Base-by-base conservation (phyloP, 2,888 invertebrate genomes). In the Luperina testacea region DNA sequence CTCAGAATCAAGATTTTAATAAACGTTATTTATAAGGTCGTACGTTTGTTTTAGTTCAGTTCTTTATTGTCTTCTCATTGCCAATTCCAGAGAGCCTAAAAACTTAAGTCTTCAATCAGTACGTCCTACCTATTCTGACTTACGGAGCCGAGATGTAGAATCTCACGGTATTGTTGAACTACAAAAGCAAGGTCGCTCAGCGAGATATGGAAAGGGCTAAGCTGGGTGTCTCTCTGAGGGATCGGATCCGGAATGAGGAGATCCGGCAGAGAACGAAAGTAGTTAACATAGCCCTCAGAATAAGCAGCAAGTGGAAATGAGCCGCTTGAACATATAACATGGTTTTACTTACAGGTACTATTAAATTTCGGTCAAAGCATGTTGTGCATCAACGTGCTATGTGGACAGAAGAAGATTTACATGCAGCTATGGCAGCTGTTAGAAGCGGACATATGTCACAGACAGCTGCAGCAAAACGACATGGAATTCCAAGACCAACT, bases 401-500 rank as follows among this genome's bases (percentile, higher is more conserved):
- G 69, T 78, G 80, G 80, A 59, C 70, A 4, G 17, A 68, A 68
- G n/a, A 48, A 48, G 45, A 48, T 6, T 20, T 68, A 48, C n/a
- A n/a, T 11, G 68, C 68, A 3, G 68, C 68, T 68, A 45, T 68
- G 68, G n/a, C 17, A 27, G 68, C 68, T 45, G 45, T 68, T 20
- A 51, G 15, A 17, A 3, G 7, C 0, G 32, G 32, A n/a, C 8
- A 0, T 4, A n/a, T 81, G 53, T 8, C 75, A 42, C 38, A 24
- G 6, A 17, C 15, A 24, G 61, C 67, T 42, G 79, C 79, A 13
- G 65, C 48, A 32, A 11, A n/a, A 5, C 45, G 8, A 1, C 13
- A 79, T 59, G 61, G 63, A 0, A 68, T 81, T 15, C 80, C 80
- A 20, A 8, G 3, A n/a, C 1, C 7, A 32, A 81, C 81, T 5